Evolutionary conservation across 2,797 vertebrate species (phyloP), one percentile per base, ranked within the genome.

Genomic region (Crypturellus tataupa): DNA sequence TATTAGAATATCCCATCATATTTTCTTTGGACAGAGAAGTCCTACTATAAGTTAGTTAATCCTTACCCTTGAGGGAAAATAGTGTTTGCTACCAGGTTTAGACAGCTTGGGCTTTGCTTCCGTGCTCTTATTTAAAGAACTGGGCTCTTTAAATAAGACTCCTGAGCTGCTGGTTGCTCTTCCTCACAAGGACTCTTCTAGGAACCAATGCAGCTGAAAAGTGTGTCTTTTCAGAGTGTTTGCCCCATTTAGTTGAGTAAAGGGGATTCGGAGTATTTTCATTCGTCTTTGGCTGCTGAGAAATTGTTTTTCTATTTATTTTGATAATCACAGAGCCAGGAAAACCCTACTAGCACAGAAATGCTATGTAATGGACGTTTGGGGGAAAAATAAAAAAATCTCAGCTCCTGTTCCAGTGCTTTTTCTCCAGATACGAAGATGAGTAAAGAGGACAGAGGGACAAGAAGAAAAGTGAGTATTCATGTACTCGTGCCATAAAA

Each of bases 281-380:
- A 19, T 31, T 55, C 8, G 53, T 31, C 15, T 55, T 31, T 67
- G 44, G 27, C 39, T 63, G 47, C 24, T 25, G 8, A 17, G 35
- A 49, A 62, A 25, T 70, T 70, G 35, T 25, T 37, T 37, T 27
- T 51, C 49, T 51, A 49, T 35, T 68, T 51, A 20, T 60, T 56
- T 70, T 49, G 2, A 23, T 77, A 49, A 80, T 29, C 9, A 49
- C 16, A 59, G 49, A 82, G 7, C 40, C 5, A 62, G 31, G 67
- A 87, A 81, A 35, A 11, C 10, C 18, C 24, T 35, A 31, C 8
- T 40, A 67, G 23, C 6, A 62, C 5, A 62, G 72, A 82, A 79
- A 46, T 4, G 37, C 35, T n/a, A 3, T 0, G 0, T 60, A 77
- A 35, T 9, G 53, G 33, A 9, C 7, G 10, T 58, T 73, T 53